These are phyloP conservation scores for Leptoclinus maculatus DNA, from an alignment of 2,797 vertebrate species.

Conservation along the genomic window DNA sequence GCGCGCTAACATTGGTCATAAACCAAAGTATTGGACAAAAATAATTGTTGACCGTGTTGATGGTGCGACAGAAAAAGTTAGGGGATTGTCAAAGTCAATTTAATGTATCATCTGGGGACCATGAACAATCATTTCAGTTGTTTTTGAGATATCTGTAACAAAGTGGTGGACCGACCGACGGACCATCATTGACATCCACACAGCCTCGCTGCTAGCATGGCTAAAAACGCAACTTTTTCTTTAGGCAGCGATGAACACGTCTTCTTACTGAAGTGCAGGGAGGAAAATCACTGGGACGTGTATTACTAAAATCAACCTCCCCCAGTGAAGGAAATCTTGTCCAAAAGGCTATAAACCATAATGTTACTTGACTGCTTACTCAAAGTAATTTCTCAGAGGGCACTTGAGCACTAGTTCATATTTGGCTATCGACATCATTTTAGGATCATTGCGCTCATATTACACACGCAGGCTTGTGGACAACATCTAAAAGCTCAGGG, in stretches of 20 bases:
- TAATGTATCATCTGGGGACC: neutral
- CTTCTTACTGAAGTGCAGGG: neutral
- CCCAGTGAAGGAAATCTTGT: neutral
- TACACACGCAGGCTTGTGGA: slow-evolving; percentile 7
- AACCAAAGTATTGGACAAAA: neutral
- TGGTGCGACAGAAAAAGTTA: neutral
- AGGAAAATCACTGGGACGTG: neutral
- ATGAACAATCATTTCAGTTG: neutral
- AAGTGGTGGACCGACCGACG: neutral
- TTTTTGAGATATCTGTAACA: neutral
- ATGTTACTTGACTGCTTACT: slow-evolving; percentile 3
- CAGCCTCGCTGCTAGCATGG: neutral
- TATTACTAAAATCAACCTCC: slow-evolving; percentile 14
- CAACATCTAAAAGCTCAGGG: slow-evolving; percentile 12
- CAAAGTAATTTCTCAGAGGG: neutral
- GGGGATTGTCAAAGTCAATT: too few relatives aligned
- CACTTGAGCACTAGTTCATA: slow-evolving; percentile 21
- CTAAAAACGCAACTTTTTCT: neutral
- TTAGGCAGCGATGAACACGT: neutral
- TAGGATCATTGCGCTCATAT: slow-evolving; percentile 11
- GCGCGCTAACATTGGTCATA: neutral
- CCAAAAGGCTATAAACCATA: slow-evolving; percentile 22
- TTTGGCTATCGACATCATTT: slow-evolving; percentile 16
- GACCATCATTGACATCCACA: neutral
- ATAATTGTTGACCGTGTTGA: neutral